Base-by-base conservation (phyloP, 2,797 vertebrate genomes). In the Enteromius anoplus region DNA sequence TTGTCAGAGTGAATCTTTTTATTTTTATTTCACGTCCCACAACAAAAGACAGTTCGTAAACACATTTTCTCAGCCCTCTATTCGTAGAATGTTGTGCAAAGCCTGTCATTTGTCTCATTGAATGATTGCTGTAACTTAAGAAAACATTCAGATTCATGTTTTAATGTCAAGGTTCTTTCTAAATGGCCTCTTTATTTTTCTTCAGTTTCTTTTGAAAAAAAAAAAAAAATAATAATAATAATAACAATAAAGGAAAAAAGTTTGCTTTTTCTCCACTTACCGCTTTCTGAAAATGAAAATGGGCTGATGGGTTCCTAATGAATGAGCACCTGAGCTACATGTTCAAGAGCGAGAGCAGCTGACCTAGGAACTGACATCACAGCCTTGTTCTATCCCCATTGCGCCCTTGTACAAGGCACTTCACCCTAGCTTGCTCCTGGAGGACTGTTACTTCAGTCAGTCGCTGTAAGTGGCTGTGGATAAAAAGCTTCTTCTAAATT, bases 101-200 rank as follows among this genome's bases (percentile, higher is more conserved):
- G 81, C 77, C 75, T 72, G 62, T 88, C 77, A 89, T 88, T 87
- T 84, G 14, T 62, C 71, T 85, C 84, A 88, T 85, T 88, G 88
- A 89, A 82, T 87, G 69, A 84, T 84, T 82, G 78, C 86, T 89
- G 82, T 62, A 82, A 75, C 83, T 73, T 79, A 53, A 80, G 23
- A 82, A 84, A 71, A 90, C 82, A 70, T 75, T 87, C 68, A 87
- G 82, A 84, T 73, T 71, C 49, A 80, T 65, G 70, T 29, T 53
- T 77, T 62, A 79, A 91, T 87, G 84, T 89, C 87, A 90, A 78
- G 84, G 82, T 88, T 86, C 80, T 60, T 66, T 87, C 84, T 87
- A 60, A 89, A 89, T 76, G 29, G 68, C 87, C 58, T 60, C 79
- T 82, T 84, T 77, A 60, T 83, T 75, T 84, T 45, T 62, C 60